phyloP scores from a whole-genome alignment of 2,888 invertebrate genomes.

The Clepsis dumicolana region DNA sequence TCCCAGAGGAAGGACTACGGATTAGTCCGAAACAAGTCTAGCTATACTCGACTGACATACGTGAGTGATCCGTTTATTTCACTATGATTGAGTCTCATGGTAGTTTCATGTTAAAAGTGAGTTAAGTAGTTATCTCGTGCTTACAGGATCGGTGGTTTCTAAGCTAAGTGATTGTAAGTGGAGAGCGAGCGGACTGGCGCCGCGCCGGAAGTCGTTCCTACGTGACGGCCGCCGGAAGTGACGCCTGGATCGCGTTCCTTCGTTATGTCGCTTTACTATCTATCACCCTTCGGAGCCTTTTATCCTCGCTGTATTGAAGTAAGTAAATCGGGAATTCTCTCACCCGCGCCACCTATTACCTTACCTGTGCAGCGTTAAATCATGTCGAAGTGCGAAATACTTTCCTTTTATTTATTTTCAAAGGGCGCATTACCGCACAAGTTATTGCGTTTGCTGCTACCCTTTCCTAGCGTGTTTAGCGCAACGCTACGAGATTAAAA shows the following conservation, averaged over 20 bases:
- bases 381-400: constrained; percentile 31
- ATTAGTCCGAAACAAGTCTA: too few relatives aligned
- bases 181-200: constrained; percentile 76
- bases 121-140: constrained; percentile 46
- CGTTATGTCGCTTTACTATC: constrained; percentile 71
- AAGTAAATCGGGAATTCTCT: constrained; percentile 27
- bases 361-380: constrained; percentile 38
- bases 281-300: constrained; percentile 61
- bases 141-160: constrained; percentile 61
- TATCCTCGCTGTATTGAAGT: constrained; percentile 52
- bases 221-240: constrained; percentile 84
- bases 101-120: too few relatives aligned
- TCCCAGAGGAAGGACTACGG: too few relatives aligned
- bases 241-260: constrained; percentile 79
- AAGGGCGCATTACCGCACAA: constrained; percentile 24
- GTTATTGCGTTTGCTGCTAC: constrained; percentile 31
- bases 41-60: too few relatives aligned
- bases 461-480: constrained; percentile 38
- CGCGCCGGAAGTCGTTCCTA: constrained; percentile 82
- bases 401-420: constrained; percentile 31
- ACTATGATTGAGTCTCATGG: too few relatives aligned
- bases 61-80: too few relatives aligned
- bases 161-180: constrained; percentile 84
- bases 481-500: constrained; percentile 35
- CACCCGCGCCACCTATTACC: constrained; percentile 15